Evolutionary conservation across 2,888 invertebrate species (phyloP), one percentile per base, ranked within the genome.

Genomic region (Elgonia sp.): DNA sequence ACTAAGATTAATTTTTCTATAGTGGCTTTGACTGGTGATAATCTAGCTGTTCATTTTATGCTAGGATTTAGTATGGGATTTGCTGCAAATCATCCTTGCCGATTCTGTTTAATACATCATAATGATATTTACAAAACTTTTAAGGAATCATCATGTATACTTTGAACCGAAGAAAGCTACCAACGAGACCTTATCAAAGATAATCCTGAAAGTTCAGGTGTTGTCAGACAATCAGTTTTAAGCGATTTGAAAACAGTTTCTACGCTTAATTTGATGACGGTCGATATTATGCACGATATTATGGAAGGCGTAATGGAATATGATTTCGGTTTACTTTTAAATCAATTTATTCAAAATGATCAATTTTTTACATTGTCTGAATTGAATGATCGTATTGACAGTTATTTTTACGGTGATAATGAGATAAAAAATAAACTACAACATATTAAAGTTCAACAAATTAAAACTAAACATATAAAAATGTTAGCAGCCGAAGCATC

Each of bases 231-330:
- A 29, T 86, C 86, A n/a, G 70, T 69, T 40, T 39, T 86, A 42
- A 65, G 65, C 39, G 83, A 83, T 75, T 55, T 87, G 16, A 76
- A 73, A 69, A 46, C 73, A 9, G 40, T 4, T 14, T 65, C 86
- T 37, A 39, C 57, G 37, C 39, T 86, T n/a, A 53, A 42, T 50
- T 40, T 82, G 14, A 86, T 86, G 72, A 29, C 67, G 5, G 84
- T 63, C n/a, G 87, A 87, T 29, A 12, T 62, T 12, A 75, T 69
- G 63, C 88, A 85, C 60, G 79, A 88, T 50, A 67, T 76, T 20
- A 18, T 63, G 2, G 84, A 87, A 53, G 84, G 72, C 0, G 55
- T 75, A 6, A 12, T 65, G 16, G 75, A 69, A 55, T 83, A 87
- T 21, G 83, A 83, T 63, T 6, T 85, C 37, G 80, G 87, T 14